Evolutionary conservation across 2,888 invertebrate genomes (phyloP).

Genomic region (Drosophila cognata): DNA sequence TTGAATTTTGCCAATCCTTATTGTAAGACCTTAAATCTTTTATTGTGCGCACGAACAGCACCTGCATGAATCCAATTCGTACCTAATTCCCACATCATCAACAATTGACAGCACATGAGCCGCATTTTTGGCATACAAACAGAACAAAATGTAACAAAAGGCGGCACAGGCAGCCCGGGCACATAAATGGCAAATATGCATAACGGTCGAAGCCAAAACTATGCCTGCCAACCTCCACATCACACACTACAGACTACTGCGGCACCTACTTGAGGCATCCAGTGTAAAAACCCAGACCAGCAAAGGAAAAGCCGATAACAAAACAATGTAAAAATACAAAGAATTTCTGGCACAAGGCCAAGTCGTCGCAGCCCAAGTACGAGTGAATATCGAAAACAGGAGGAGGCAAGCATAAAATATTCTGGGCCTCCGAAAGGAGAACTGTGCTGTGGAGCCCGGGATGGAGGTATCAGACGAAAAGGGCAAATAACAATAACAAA

Average conservation of each 20-base stretch:
- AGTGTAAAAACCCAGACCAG: slow-evolving; percentile 57
- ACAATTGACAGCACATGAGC: slow-evolving; percentile 74
- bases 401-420: slow-evolving; percentile 54
- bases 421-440: slow-evolving; percentile 10
- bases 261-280: slow-evolving; percentile 31
- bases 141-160: slow-evolving; percentile 27
- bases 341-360: slow-evolving; percentile 74
- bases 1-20: slow-evolving; percentile 20
- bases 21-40: slow-evolving; percentile 30
- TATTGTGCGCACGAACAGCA: slow-evolving; percentile 4
- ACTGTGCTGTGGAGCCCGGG: not conserved
- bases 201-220: slow-evolving; percentile 65
- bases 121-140: slow-evolving; percentile 63
- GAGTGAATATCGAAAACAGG: slow-evolving; percentile 49
- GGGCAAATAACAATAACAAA: slow-evolving; percentile 51
- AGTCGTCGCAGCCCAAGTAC: slow-evolving; percentile 44
- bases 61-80: slow-evolving; percentile 43
- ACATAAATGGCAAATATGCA: slow-evolving; percentile 68
- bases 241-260: not conserved
- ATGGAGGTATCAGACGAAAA: not conserved
- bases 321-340: slow-evolving; percentile 53
- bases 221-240: slow-evolving; percentile 30
- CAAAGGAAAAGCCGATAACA: slow-evolving; percentile 47
- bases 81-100: slow-evolving; percentile 79
- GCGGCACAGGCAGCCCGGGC: slow-evolving; percentile 4